Evolutionary conservation across 2,888 invertebrate genomes (phyloP), one percentile per base, ranked within the genome.

Genomic region (Melanchra persicariae): DNA sequence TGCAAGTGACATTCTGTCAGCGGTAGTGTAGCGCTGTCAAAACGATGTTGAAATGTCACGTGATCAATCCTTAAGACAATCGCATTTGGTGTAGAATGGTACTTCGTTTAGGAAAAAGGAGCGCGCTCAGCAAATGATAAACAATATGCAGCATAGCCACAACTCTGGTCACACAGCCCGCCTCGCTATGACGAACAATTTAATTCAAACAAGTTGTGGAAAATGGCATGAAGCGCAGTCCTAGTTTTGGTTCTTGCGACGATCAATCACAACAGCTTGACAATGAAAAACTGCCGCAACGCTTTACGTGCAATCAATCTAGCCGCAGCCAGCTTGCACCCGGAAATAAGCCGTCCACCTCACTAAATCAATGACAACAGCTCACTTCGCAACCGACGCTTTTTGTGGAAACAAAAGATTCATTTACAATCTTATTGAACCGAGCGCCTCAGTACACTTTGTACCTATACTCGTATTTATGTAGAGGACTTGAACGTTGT

Each of bases 241-340:
- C 22, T 61, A n/a, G 49, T 30, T 52, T 60, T 43, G 45, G 49
- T 68, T 71, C 52, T 57, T 59, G 66, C 70, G 67, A 40, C 40
- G 68, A 83, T 83, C 77, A 81, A 83, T 84, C 83, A 85, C 70
- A 64, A 62, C 52, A 51, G 67, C 34, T 49, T 71, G 83, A 83
- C 81, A 83, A 70, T 83, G 83, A 83, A 85, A 83, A 80, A 85
- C 64, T 78, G 60, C 52, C 68, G 63, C 54, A 70, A 58, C 73
- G 57, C 52, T 70, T 75, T 74, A 65, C 65, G 69, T 67, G 74
- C 63, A 66, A 79, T 82, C 82, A 82, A 82, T 80, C 70, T 69
- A 54, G 58, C 66, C 57, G 59, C 60, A 74, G 54, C 54, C 65
- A 68, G 70, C 45, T 68, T 68, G 68, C 70, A 66, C 65, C 45